These are phyloP conservation scores for Macaca mulatta DNA, from an alignment of 2,113 vertebrate genomes.

Conservation along the genomic window DNA sequence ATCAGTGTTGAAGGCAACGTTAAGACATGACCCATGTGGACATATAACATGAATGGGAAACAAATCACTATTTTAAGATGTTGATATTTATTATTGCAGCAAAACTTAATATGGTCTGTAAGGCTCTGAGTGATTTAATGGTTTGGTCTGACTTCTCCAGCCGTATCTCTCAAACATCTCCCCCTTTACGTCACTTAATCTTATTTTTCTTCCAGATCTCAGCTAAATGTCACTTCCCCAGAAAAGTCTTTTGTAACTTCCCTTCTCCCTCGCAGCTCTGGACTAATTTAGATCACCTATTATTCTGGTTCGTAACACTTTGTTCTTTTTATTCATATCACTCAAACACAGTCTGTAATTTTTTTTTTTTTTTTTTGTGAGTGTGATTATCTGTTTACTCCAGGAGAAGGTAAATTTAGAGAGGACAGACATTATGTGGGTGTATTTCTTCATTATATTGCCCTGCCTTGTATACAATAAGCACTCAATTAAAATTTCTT, in stretches of 20 bases:
- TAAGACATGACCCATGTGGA: background rate
- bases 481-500: background rate
- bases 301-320: background rate
- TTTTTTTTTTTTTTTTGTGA: background rate
- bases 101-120: constrained; percentile 23
- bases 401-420: background rate
- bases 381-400: background rate
- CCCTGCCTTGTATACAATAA: background rate
- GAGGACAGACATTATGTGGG: background rate
- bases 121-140: constrained; percentile 50
- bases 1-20: background rate
- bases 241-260: constrained; percentile 4
- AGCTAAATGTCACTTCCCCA: constrained; percentile 12
- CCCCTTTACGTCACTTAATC: background rate
- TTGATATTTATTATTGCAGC: constrained; percentile 31
- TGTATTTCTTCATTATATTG: background rate
- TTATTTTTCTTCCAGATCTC: constrained; percentile 12
- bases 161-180: constrained; percentile 3
- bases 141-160: background rate
- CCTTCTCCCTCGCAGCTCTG: background rate
- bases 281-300: background rate
- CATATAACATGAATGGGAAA: background rate
- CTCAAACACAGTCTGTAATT: background rate
- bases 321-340: background rate
- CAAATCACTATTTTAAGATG: background rate